Evolutionary conservation across 2,888 invertebrate species (phyloP).

Genomic region (Cataglyphis altisquamis): DNA sequence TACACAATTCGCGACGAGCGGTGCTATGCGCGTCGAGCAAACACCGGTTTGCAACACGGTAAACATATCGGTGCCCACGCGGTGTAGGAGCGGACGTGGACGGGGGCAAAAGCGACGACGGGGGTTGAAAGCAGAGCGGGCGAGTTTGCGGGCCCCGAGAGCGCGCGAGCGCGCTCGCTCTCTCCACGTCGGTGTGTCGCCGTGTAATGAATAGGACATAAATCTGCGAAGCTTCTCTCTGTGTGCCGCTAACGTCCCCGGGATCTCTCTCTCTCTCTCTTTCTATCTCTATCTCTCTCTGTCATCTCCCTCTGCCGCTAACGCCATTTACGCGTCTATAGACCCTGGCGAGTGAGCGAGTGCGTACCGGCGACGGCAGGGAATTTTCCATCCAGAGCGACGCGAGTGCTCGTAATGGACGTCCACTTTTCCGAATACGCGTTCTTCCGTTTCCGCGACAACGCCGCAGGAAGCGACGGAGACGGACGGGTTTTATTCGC

Average conservation of each 20-base stretch:
- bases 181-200: constrained; percentile 66
- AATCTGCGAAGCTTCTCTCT: constrained; percentile 79
- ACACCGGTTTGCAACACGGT: constrained; percentile 66
- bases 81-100: constrained; percentile 24
- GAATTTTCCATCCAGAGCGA: constrained; percentile 45
- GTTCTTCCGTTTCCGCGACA: constrained; percentile 58
- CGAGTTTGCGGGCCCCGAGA: constrained; percentile 38
- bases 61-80: constrained; percentile 71
- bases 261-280: constrained; percentile 23
- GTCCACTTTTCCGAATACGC: constrained; percentile 59
- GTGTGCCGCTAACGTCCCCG: constrained; percentile 40
- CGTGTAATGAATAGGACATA: constrained; percentile 82
- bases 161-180: constrained; percentile 7
- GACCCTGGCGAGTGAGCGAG: constrained; percentile 12
- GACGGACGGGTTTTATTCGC: constrained; percentile 51
- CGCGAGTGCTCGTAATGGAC: constrained; percentile 59
- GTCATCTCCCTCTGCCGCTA: constrained; percentile 14
- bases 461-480: constrained; percentile 48
- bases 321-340: constrained; percentile 44
- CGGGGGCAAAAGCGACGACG: constrained; percentile 39
- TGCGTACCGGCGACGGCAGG: constrained; percentile 18
- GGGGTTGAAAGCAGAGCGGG: constrained; percentile 41
- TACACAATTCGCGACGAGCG: constrained; percentile 22
- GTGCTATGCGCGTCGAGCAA: constrained; percentile 62
- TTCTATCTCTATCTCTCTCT: background rate